Evolutionary conservation across 64 coral and sea anemone species (phyloP), one percentile per base, ranked within the genome.

Genomic region (Acropora tenuis): DNA sequence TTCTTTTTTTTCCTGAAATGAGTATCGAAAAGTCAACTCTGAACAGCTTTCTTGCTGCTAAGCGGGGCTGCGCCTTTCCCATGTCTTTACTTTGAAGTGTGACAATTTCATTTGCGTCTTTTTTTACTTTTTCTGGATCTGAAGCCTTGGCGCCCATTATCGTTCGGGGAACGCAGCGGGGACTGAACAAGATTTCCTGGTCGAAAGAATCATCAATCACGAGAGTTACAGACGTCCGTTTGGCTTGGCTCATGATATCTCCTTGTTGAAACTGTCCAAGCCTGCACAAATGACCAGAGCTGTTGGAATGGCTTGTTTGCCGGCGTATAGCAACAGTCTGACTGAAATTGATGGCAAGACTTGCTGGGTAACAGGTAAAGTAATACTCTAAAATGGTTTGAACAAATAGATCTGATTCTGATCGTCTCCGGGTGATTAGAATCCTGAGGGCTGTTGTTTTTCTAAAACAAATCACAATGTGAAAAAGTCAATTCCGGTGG

Each of bases 351-450:
- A 69, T 30, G 82, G 83, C n/a, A 92, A 87, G 82, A 12, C n/a
- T 17, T 92, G 90, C 19, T 92, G 90, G 90, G 90, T 92, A 4
- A 92, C 90, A 87, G 89, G 89, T 92, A 78, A 7, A 42, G 16
- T n/a, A 71, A 4, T 61, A 30, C 30, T 30, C 30, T 30, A 30
- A 30, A 30, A 30, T 63, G 2, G 10, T 63, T 63, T 55, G 52
- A 10, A 30, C 30, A 30, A 30, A 30, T 30, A 30, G 30, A 30
- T 30, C 30, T 30, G 30, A 30, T 0, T 30, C 30, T 30, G 30
- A 30, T 30, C 30, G 30, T 30, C 30, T 30, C 30, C 30, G 30
- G 30, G 30, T 30, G 30, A 30, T 30, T 30, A 30, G 30, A 30
- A 30, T 30, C 30, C 30, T 30, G 30, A 30, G 30, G 30, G 0